Base-by-base conservation (phyloP, 2,113 vertebrate species). In the Tragelaphus buxtoni region DNA sequence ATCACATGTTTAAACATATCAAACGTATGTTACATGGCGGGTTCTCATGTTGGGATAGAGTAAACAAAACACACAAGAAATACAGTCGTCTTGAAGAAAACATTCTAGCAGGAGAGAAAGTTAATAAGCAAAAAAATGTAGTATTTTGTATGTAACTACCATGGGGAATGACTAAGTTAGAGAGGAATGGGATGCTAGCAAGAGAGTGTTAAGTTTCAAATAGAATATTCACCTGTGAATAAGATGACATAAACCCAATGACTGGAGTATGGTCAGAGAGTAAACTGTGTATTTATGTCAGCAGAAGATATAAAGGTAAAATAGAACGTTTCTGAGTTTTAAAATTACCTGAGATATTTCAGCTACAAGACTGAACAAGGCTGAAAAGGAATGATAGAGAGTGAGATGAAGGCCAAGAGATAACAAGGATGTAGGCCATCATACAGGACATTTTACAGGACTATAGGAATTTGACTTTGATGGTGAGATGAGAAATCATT, bases 1-100 rank as follows among this genome's bases (percentile, higher is more conserved):
- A 92, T 69, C 91, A 97, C 2, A 74, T 35, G 49, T 95, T 88
- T 22, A 56, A 82, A 96, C 82, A 72, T 58, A 86, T 69, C 9
- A 69, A 88, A 13, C 20, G 79, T 76, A 11, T 51, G 20, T 49
- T 90, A 65, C 76, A 4, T 56, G 16, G 11, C 0, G 39, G 13
- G 5, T 35, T 90, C 0, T n/a, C 18, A 14, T 72, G 5, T 10
- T 89, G 39, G 51, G 5, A 76, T 24, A 35, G 0, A 80, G 5
- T 53, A 77, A 94, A 87, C 4, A 74, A 96, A 90, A 55, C 8
- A 92, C 3, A 69, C 4, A n/a, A 76, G 49, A 69, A 95, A 80
- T 65, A 6, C 1, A 91, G 3, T 5, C 8, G 32, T 65, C 2
- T 30, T 39, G 1, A 76, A 58, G 39, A 93, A 93, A 35, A n/a